phyloP scores from a whole-genome alignment of 1,140 invertebrate genomes.

The Lycorma delicatula region DNA sequence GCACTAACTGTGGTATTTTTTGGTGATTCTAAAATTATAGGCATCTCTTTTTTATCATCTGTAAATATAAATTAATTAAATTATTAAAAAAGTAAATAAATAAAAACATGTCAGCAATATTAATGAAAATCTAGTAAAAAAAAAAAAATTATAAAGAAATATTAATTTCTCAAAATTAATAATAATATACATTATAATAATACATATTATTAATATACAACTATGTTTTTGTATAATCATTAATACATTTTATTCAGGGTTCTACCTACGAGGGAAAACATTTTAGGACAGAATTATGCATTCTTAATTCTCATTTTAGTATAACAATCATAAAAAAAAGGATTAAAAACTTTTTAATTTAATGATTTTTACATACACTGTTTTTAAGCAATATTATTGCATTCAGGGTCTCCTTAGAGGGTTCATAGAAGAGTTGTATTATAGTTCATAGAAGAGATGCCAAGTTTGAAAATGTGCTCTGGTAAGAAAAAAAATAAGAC shows the following conservation, averaged over 20 bases:
- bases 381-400: too few species aligned
- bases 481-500: too few species aligned
- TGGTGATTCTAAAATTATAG: constrained; percentile 27
- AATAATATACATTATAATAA: background rate
- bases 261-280: too few species aligned
- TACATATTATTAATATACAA: background rate
- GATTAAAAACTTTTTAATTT: too few species aligned
- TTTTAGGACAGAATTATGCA: too few species aligned
- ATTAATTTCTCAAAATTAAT: background rate
- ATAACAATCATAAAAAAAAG: too few species aligned
- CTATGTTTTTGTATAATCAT: background rate
- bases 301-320: too few species aligned
- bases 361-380: too few species aligned
- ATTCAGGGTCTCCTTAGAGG: too few species aligned
- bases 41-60: constrained; percentile 25
- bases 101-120: background rate
- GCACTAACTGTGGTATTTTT: constrained; percentile 22
- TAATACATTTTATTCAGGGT: background rate
- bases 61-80: constrained; percentile 4
- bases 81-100: background rate
- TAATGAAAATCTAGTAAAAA: background rate
- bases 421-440: too few species aligned
- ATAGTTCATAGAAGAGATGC: too few species aligned
- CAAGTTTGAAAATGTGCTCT: too few species aligned
- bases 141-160: background rate